Percentiles rank a stretch among this genome's conserved stretches.
Evolutionary conservation across 2,113 vertebrate genomes (phyloP).

Genomic region (Tragelaphus scriptus): DNA sequence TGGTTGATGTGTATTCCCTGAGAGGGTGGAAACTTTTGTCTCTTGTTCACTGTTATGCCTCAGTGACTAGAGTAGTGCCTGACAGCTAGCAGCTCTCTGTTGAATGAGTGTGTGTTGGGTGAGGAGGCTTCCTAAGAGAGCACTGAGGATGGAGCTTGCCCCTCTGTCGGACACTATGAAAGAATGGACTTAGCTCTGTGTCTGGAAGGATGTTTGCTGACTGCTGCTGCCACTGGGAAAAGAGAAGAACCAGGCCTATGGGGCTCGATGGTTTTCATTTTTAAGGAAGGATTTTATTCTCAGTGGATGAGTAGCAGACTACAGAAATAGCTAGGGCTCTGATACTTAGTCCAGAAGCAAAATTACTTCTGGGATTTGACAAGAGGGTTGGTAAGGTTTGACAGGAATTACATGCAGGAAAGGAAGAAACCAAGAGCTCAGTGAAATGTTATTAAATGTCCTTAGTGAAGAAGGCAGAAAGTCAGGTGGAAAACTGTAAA

Average conservation of each 20-base stretch:
- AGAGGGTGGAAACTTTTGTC: not conserved
- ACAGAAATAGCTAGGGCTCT: not conserved
- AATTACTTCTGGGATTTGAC: conserved; percentile 12
- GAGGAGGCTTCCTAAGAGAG: not conserved
- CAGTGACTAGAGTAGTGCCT: not conserved
- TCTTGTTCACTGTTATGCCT: not conserved
- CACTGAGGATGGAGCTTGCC: accelerated
- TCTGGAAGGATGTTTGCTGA: not conserved
- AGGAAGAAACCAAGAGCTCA: conserved; percentile 22
- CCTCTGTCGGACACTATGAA: not conserved
- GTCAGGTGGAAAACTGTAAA: not conserved
- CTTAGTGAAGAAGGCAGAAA: not conserved
- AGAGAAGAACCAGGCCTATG: not conserved
- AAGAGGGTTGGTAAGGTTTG: not conserved
- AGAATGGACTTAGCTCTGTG: not conserved
- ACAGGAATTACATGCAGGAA: not conserved
- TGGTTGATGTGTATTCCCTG: not conserved
- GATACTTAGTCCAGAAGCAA: not conserved
- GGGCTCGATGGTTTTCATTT: not conserved
- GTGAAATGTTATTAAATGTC: conserved; percentile 9
- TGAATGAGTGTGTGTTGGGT: not conserved
- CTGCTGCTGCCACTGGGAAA: not conserved
- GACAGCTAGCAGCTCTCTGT: not conserved
- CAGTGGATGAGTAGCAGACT: not conserved
- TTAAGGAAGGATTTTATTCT: not conserved